Conservation (phyloP, 2,797 vertebrate genomes). For the Anniella stebbinsi region DNA sequence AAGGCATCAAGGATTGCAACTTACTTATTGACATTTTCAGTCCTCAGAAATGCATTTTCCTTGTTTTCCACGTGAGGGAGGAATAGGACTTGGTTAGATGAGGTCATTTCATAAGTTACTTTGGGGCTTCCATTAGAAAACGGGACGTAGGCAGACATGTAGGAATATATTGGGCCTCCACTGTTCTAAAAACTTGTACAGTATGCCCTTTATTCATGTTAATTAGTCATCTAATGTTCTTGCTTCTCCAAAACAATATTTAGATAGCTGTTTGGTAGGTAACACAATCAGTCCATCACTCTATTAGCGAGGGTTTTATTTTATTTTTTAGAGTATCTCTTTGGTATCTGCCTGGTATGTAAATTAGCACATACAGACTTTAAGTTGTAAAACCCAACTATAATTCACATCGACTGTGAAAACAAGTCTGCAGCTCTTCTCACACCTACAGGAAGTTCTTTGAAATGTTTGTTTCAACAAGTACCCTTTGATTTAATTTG, state of each 20-base stretch:
- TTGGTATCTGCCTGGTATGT: conserved; percentile 9
- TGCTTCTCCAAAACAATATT: conserved; percentile 18
- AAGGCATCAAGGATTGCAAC: neutral
- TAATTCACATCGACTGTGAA: conserved; percentile 20
- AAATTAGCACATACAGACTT: conserved; percentile 22
- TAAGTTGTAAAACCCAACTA: conserved; percentile 18
- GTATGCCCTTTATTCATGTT: neutral
- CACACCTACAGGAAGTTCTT: conserved; percentile 38
- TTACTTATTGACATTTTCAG: neutral
- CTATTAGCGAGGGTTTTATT: conserved; percentile 38
- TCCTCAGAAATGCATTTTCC: conserved; percentile 48
- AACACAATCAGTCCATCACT: conserved; percentile 25
- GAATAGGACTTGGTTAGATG: conserved; percentile 54
- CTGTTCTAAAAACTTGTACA: neutral
- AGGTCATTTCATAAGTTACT: rapidly evolving
- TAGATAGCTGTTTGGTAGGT: neutral
- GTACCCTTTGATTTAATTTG: conserved; percentile 26
- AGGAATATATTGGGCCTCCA: neutral
- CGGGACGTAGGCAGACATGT: neutral
- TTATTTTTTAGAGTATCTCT: conserved; percentile 35
- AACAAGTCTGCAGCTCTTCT: conserved; percentile 32
- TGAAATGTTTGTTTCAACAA: conserved; percentile 45
- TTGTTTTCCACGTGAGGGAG: conserved; percentile 77
- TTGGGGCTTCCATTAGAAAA: neutral
- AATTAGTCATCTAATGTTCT: conserved; percentile 14